phyloP scores from a whole-genome alignment of 2,888 invertebrate genomes.

The Serripes groenlandicus region DNA sequence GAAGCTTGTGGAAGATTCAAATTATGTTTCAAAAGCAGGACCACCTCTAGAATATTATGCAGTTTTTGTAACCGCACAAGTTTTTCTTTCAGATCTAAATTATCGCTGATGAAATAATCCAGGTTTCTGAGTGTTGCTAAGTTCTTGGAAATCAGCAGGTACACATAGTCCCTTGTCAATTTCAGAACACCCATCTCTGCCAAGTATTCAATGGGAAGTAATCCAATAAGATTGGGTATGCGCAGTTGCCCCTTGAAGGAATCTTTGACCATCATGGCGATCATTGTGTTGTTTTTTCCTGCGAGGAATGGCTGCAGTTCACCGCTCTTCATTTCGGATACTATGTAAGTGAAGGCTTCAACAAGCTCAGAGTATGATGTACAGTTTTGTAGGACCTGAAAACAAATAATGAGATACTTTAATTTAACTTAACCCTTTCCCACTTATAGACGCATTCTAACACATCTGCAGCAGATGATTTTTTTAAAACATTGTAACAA shows the following conservation, averaged over 20 bases:
- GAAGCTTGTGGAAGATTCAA: constrained; percentile 72
- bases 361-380: constrained; percentile 74
- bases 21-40: constrained; percentile 75
- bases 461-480: too few relatives aligned
- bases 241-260: constrained; percentile 78
- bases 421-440: too few relatives aligned
- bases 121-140: constrained; percentile 72
- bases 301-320: constrained; percentile 79
- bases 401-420: too few relatives aligned
- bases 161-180: constrained; percentile 77
- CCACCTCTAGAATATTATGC: constrained; percentile 78
- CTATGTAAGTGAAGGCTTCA: constrained; percentile 70
- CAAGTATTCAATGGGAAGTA: constrained; percentile 75
- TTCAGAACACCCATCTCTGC: constrained; percentile 83
- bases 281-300: constrained; percentile 77
- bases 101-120: constrained; percentile 62
- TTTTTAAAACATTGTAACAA: too few relatives aligned
- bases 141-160: constrained; percentile 75
- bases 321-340: constrained; percentile 72
- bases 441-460: too few relatives aligned
- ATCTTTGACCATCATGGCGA: constrained; percentile 80
- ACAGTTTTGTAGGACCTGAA: constrained; percentile 71
- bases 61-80: constrained; percentile 72
- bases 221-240: constrained; percentile 72
- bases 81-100: constrained; percentile 63